These are phyloP conservation scores for Zosterops hypoxanthus DNA, from an alignment of 2,113 vertebrate genomes.

Conservation along the genomic window DNA sequence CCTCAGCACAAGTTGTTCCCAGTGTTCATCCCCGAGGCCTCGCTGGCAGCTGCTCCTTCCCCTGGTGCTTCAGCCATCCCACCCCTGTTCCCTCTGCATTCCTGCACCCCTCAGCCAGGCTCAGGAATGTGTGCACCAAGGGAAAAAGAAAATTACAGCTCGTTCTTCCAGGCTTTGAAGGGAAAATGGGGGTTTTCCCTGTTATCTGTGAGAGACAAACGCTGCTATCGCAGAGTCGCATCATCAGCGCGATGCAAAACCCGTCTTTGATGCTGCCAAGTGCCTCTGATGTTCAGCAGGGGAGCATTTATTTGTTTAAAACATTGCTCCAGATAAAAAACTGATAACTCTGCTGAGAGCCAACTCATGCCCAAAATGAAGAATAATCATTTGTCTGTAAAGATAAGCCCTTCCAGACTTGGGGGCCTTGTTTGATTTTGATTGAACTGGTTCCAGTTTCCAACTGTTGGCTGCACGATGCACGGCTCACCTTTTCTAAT, in stretches of 20 bases:
- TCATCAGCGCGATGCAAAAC: background rate
- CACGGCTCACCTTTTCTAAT: background rate
- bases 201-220: background rate
- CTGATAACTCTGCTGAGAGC: background rate
- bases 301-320: conserved; percentile 58
- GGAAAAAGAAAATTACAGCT: background rate
- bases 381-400: background rate
- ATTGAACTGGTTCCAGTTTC: background rate
- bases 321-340: conserved; percentile 47
- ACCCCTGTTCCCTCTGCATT: background rate
- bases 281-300: conserved; percentile 19
- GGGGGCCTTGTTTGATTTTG: background rate
- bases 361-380: background rate
- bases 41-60: background rate
- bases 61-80: background rate
- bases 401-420: background rate
- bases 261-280: background rate
- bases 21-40: background rate
- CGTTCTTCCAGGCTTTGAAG: background rate
- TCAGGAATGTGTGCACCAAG: background rate
- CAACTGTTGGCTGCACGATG: background rate
- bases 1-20: background rate
- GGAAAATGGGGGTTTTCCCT: background rate
- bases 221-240: background rate
- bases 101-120: background rate